phyloP scores from a whole-genome alignment of 2,113 vertebrate species.

The Clinocottus analis region DNA sequence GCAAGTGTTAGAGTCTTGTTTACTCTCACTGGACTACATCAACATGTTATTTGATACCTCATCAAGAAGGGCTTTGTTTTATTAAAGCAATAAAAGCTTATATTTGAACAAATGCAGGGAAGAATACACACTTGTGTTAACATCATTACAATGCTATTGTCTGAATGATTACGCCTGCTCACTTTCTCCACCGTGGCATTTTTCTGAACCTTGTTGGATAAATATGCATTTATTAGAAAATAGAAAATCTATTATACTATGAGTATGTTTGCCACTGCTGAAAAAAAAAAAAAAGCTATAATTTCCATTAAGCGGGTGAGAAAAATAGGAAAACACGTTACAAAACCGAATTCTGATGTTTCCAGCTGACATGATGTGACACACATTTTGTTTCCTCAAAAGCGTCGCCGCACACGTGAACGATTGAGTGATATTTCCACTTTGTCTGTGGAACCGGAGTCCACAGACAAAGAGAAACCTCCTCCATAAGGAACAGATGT shows the following conservation, averaged over 20 bases:
- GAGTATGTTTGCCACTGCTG: slow-evolving; percentile 50
- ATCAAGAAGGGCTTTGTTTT: not conserved
- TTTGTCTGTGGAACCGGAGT: slow-evolving; percentile 61
- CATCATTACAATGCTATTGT: not conserved
- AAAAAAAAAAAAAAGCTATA: slow-evolving; percentile 43
- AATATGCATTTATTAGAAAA: not conserved
- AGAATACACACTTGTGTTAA: not conserved
- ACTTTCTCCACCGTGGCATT: slow-evolving; percentile 38
- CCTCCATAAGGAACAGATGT: slow-evolving; percentile 82
- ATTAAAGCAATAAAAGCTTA: not conserved
- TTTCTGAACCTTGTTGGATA: slow-evolving; percentile 16
- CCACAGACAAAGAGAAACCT: slow-evolving; percentile 67
- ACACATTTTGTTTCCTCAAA: slow-evolving; percentile 75
- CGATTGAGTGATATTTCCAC: slow-evolving; percentile 79
- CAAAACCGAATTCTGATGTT: slow-evolving; percentile 74
- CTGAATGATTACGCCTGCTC: not conserved
- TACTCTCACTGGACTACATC: not conserved
- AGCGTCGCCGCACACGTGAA: slow-evolving; percentile 63
- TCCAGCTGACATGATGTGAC: slow-evolving; percentile 73
- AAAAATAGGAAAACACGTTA: slow-evolving; percentile 55
- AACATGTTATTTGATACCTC: not conserved
- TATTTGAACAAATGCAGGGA: not conserved
- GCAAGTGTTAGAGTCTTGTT: not conserved
- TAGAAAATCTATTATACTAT: slow-evolving; percentile 44
- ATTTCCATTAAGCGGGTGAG: slow-evolving; percentile 69